Base-by-base conservation (phyloP, 2,113 vertebrate genomes). In the Ageneiosus marmoratus region DNA sequence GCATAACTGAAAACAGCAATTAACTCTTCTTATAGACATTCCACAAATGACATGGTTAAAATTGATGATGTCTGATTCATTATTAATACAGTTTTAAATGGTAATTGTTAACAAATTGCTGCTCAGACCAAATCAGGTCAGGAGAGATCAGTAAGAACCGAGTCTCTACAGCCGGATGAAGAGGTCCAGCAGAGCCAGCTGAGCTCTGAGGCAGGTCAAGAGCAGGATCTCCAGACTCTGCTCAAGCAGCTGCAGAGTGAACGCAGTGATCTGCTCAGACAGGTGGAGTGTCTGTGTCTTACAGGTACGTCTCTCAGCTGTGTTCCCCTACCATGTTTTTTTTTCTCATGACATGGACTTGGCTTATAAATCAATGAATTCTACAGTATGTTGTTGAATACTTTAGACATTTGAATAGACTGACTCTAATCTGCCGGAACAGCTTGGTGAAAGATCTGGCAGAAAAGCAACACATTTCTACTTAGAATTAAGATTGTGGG, bases 231-330 rank as follows among this genome's bases (percentile, higher is more conserved):
- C 32, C 83, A 87, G 73, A 70, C 44, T 4, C 65, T 89, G 13
- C 84, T 90, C 46, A 62, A 80, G 27, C 62, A n/a, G 0, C 72
- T 90, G 74, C 86, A 90, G 63, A 86, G 87, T 4, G 76, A 87
- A 44, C 82, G 86, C 84, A 48, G 74, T 0, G 70, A 79, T 62
- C 75, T 91, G n/a, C 63, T 15, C 53, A 81, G 55, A 73, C 55
- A 83, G 48, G 63, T 91, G 77, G 22, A 86, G 74, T 83, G 80
- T 81, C 46, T 53, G 24, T 29, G 79, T 79, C 84, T 82, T 48
- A 44, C n/a, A 82, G 83, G 85, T 77, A 87, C 44, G 63, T 51
- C 10, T 3, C 72, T 60, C 29, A 9, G 5, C 29, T 22, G 18
- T 32, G n/a, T 16, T 37, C 32, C 22, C 0, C 22, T 37, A 3